Evolutionary conservation across 35 echinoderm and acorn worm genomes (phyloP).

Genomic region (Lytechinus variegatus): DNA sequence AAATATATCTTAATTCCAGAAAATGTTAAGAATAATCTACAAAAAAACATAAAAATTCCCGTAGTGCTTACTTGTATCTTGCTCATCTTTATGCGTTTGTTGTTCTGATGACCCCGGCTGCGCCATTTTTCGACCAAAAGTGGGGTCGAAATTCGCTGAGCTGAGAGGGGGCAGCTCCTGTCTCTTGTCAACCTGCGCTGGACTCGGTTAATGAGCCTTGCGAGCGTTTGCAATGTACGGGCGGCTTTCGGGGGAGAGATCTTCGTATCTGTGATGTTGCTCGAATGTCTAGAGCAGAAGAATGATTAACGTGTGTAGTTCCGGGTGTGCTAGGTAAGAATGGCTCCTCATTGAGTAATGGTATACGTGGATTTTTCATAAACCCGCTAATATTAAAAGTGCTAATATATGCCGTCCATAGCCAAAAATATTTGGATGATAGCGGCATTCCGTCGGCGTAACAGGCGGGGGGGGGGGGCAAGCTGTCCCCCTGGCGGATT

Average conservation of each 20-base stretch:
- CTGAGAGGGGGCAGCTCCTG: constrained; percentile 14
- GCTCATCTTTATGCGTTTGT: constrained; percentile 14
- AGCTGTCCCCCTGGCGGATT: too few relatives aligned
- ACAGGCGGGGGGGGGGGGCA: too few relatives aligned
- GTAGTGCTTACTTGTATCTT: constrained; percentile 33
- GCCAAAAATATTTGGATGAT: too few relatives aligned
- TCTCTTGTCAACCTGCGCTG: background rate
- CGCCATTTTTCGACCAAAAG: constrained; percentile 53
- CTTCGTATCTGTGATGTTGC: background rate
- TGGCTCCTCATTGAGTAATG: background rate
- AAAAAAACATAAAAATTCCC: background rate
- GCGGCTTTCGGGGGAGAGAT: background rate
- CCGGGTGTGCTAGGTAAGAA: constrained; percentile 48
- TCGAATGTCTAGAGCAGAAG: background rate
- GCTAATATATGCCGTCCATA: background rate
- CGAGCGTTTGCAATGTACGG: background rate
- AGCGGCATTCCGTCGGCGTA: too few relatives aligned
- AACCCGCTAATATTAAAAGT: background rate
- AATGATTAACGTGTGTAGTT: constrained; percentile 39
- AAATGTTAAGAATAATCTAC: background rate
- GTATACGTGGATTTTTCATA: background rate
- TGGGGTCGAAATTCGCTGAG: constrained; percentile 25
- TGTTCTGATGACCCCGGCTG: constrained; percentile 53
- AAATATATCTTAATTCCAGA: background rate
- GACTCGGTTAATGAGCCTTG: constrained; percentile 33